Conservation (phyloP, 2,113 vertebrate genomes). For the Grus americana region DNA sequence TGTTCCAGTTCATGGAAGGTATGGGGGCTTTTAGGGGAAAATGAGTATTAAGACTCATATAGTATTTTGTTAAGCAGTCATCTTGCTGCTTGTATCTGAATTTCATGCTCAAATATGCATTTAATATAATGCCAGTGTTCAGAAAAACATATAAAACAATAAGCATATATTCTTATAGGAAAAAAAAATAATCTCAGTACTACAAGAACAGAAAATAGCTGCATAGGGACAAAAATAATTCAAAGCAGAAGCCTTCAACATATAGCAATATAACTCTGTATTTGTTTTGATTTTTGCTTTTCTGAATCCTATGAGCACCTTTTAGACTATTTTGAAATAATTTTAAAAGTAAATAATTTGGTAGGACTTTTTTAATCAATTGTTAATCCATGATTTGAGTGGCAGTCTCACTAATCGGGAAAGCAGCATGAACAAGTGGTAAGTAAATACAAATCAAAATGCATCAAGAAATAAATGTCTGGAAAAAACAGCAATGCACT, state of each 20-base stretch:
- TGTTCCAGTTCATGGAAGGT: background rate
- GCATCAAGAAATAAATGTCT: slow-evolving; percentile 46
- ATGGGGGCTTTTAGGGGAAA: background rate
- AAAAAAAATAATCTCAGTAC: background rate
- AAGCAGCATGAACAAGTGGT: slow-evolving; percentile 30
- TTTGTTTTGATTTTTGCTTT: background rate
- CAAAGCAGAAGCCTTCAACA: background rate
- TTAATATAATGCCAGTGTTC: background rate
- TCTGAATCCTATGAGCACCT: background rate
- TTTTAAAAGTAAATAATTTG: background rate
- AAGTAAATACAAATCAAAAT: slow-evolving; percentile 71
- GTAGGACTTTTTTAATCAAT: slow-evolving; percentile 4
- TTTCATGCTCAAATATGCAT: background rate
- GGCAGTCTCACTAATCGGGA: slow-evolving; percentile 41
- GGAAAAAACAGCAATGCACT: slow-evolving; percentile 21
- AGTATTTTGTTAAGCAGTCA: background rate
- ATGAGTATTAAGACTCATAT: background rate
- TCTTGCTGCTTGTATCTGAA: background rate
- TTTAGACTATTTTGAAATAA: background rate
- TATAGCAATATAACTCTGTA: background rate
- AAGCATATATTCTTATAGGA: background rate
- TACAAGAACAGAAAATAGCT: background rate
- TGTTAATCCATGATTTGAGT: slow-evolving; percentile 37
- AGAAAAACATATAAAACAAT: background rate
- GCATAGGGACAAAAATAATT: background rate